Percentiles rank a stretch among this genome's conserved stretches.
These are phyloP conservation scores for Electrona antarctica DNA, from an alignment of 2,113 vertebrate species.

Conservation along the genomic window DNA sequence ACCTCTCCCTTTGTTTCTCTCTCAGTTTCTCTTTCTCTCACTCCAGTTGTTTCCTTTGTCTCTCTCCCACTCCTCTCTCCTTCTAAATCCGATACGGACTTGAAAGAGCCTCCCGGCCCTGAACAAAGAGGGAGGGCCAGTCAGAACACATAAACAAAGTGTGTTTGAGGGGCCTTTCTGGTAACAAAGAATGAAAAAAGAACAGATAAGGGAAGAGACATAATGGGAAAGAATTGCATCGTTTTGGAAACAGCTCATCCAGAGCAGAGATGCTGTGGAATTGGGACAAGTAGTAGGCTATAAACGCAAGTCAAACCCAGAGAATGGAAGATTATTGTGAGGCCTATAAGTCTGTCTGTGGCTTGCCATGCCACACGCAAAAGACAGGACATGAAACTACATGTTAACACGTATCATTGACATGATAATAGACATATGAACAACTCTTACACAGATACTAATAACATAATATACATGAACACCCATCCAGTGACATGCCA, in stretches of 20 bases:
- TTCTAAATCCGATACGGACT: slow-evolving; percentile 24
- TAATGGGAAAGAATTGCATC: not conserved
- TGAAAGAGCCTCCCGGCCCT: slow-evolving; percentile 23
- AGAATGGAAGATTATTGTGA: not conserved
- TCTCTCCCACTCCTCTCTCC: not conserved
- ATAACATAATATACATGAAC: no score
- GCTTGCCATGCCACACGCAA: not conserved
- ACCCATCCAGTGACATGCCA: no score
- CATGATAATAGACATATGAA: no score
- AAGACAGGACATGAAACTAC: not conserved
- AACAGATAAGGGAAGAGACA: not conserved
- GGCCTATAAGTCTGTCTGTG: not conserved
- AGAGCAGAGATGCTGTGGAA: not conserved
- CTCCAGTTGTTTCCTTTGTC: not conserved
- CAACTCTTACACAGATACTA: no score
- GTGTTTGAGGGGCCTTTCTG: not conserved
- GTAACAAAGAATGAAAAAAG: not conserved
- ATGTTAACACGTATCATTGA: no score
- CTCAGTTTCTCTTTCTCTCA: slow-evolving; percentile 9
- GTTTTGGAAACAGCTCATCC: not conserved
- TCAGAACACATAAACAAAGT: slow-evolving; percentile 20
- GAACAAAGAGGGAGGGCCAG: not conserved
- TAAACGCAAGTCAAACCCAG: not conserved
- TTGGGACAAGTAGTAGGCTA: not conserved
- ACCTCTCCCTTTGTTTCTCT: not conserved